Conservation (phyloP, 2,888 invertebrate species). For the Anagyrus pseudococci region DNA sequence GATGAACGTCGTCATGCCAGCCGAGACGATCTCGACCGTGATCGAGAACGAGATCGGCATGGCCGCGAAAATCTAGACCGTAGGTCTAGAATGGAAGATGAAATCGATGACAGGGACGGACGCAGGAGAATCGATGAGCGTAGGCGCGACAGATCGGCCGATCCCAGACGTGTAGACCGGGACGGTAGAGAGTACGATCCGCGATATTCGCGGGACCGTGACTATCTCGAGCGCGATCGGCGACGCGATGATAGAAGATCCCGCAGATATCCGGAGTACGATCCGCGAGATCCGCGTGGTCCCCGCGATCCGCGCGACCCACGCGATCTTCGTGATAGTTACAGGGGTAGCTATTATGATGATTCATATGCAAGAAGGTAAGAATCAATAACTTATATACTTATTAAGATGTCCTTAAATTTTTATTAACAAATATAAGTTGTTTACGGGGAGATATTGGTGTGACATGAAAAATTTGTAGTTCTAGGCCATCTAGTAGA, state of each 20-base stretch:
- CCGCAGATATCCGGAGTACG: conserved; percentile 56
- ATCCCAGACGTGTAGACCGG: conserved; percentile 48
- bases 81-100: conserved; percentile 52
- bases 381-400: background rate
- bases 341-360: conserved; percentile 55
- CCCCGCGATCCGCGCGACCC: conserved; percentile 39
- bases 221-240: conserved; percentile 54
- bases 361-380: conserved; percentile 57
- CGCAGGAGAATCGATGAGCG: conserved; percentile 52
- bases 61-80: conserved; percentile 53
- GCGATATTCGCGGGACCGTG: conserved; percentile 49
- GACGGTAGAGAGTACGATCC: conserved; percentile 52
- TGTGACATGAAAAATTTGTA: conserved; percentile 27
- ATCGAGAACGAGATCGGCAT: conserved; percentile 48
- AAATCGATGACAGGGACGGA: conserved; percentile 52
- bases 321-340: conserved; percentile 44
- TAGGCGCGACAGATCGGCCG: conserved; percentile 48
- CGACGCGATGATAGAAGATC: conserved; percentile 54
- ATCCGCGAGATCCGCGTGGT: conserved; percentile 45
- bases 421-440: background rate
- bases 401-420: background rate
- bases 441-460: background rate
- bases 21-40: conserved; percentile 55
- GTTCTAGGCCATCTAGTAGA: conserved; percentile 59
- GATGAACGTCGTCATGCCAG: conserved; percentile 55